Percentiles rank a stretch among this genome's conserved stretches.
phyloP scores from a whole-genome alignment of 2,113 vertebrate species.

The Agelaius tricolor region DNA sequence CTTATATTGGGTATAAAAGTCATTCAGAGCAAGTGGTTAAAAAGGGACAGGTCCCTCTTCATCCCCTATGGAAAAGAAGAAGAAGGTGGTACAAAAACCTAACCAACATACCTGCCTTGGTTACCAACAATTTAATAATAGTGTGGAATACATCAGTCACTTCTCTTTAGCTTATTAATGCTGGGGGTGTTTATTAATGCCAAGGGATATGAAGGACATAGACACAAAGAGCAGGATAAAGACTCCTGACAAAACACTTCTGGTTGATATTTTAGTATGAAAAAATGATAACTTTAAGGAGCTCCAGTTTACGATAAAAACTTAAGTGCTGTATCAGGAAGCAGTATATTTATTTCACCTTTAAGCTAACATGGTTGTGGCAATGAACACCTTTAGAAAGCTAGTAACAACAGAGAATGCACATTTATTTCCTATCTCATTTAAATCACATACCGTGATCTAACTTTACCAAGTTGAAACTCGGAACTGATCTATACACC shows the following conservation, averaged over 20 bases:
- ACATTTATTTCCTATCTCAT: slow-evolving; percentile 28
- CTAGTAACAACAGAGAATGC: not conserved
- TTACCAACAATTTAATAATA: slow-evolving; percentile 78
- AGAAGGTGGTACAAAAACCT: not conserved
- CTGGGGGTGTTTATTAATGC: slow-evolving; percentile 65
- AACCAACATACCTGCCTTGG: slow-evolving; percentile 55
- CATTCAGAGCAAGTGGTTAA: slow-evolving; percentile 82
- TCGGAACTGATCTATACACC: slow-evolving; percentile 69
- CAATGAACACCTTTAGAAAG: not conserved
- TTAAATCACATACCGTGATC: slow-evolving; percentile 51
- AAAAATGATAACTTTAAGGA: slow-evolving; percentile 8
- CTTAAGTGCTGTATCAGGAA: not conserved
- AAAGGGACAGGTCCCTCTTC: slow-evolving; percentile 76
- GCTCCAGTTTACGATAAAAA: not conserved
- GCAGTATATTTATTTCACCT: not conserved
- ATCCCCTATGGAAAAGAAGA: slow-evolving; percentile 67
- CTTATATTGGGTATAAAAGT: slow-evolving; percentile 81
- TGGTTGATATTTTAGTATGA: slow-evolving; percentile 2
- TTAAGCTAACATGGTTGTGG: not conserved
- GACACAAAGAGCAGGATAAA: slow-evolving; percentile 62
- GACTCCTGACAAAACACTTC: slow-evolving; percentile 39
- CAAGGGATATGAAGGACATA: slow-evolving; percentile 71
- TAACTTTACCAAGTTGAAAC: slow-evolving; percentile 66
- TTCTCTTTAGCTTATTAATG: slow-evolving; percentile 72
- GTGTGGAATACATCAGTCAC: slow-evolving; percentile 72